Conservation (phyloP, 2,888 invertebrate species). For the Linnaemya tessellans region DNA sequence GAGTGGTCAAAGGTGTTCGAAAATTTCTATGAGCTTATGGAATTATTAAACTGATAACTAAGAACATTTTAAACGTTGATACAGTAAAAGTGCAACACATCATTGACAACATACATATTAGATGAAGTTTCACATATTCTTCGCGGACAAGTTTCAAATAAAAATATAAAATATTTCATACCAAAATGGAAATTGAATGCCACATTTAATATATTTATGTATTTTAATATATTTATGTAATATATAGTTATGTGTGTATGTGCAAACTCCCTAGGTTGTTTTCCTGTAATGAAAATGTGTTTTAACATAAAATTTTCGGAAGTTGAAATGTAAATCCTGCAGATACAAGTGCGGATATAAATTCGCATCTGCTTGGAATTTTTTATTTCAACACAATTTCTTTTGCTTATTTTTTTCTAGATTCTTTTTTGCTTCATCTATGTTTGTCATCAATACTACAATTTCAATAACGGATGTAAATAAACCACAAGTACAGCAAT, state of each 20-base stretch:
- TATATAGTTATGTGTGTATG: not conserved
- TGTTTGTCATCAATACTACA: constrained; percentile 71
- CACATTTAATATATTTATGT: no score
- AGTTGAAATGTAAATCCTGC: constrained; percentile 70
- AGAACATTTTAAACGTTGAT: no score
- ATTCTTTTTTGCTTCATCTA: constrained; percentile 1
- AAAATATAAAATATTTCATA: no score
- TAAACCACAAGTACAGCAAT: constrained; percentile 77
- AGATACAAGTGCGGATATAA: constrained; percentile 77
- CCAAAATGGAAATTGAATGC: constrained; percentile 18
- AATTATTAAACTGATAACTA: no score
- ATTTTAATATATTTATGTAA: no score
- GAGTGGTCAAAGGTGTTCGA: no score
- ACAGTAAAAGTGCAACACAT: no score
- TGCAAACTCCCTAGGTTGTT: not conserved
- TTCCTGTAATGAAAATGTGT: not conserved
- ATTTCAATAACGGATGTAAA: constrained; percentile 81
- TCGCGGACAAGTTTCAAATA: no score
- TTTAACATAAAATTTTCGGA: constrained; percentile 56
- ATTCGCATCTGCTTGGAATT: constrained; percentile 76
- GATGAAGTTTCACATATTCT: no score
- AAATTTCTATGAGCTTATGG: no score
- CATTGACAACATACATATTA: no score
- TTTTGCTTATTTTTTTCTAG: constrained; percentile 13
- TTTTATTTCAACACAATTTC: constrained; percentile 55